A percentile compares a stretch with the other conserved stretches of the same genome.
Conservation (phyloP, 2,113 vertebrate genomes). For the Lamprotornis superbus region DNA sequence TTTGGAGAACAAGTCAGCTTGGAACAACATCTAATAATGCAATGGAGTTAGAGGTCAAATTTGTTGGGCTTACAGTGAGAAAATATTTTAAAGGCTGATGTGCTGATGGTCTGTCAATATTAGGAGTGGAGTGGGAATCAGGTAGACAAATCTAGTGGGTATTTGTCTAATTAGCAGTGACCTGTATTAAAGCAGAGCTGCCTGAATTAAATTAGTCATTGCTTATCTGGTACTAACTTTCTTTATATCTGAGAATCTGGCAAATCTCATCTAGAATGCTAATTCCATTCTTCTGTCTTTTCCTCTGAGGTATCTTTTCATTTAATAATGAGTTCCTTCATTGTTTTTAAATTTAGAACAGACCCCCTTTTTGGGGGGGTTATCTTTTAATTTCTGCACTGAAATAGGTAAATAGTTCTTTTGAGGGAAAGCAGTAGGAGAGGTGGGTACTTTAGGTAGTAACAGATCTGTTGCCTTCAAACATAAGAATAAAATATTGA, state of each 20-base stretch:
- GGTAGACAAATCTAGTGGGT: not conserved
- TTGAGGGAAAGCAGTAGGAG: not conserved
- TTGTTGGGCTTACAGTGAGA: not conserved
- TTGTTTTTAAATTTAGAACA: not conserved
- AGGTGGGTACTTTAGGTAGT: not conserved
- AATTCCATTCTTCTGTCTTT: not conserved
- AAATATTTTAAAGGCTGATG: conserved; percentile 25
- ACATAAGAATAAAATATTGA: not conserved
- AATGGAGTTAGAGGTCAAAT: not conserved
- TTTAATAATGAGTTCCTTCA: not conserved
- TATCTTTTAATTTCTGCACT: not conserved
- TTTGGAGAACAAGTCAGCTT: not conserved
- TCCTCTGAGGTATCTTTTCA: not conserved
- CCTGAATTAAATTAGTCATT: conserved; percentile 51
- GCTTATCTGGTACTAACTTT: not conserved
- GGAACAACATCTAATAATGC: not conserved
- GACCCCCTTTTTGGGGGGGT: not conserved
- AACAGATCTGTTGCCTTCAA: not conserved
- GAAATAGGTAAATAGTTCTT: not conserved
- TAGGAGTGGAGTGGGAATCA: not conserved
- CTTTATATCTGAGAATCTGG: conserved; percentile 5
- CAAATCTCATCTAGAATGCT: conserved; percentile 20
- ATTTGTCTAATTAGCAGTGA: conserved; percentile 51
- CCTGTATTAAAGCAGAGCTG: conserved; percentile 47
- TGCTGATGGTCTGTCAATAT: conserved; percentile 32